These are phyloP conservation scores for Scrobipalpa atriplicella DNA, from an alignment of 2,888 invertebrate genomes.

Conservation along the genomic window DNA sequence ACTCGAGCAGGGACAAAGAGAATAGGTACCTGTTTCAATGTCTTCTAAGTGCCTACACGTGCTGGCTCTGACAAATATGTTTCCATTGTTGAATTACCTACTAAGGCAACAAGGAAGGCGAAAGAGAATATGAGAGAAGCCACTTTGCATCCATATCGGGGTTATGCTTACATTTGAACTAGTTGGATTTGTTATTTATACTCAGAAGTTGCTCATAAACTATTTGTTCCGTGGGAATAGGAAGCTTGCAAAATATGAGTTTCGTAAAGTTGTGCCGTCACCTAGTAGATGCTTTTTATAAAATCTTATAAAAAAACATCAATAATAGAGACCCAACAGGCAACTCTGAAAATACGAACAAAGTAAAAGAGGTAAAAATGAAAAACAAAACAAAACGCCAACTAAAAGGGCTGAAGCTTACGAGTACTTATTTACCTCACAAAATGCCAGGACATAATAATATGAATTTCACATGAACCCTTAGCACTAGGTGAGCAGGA, in stretches of 20 bases:
- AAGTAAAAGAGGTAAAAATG: not conserved
- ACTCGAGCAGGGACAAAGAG: slow-evolving; percentile 60
- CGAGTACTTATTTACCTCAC: not conserved
- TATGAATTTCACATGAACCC: slow-evolving; percentile 25
- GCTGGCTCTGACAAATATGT: slow-evolving; percentile 67
- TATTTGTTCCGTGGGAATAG: not conserved
- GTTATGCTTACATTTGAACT: slow-evolving; percentile 30
- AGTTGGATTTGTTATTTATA: slow-evolving; percentile 22
- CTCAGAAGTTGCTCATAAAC: slow-evolving; percentile 22
- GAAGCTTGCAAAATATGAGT: not conserved
- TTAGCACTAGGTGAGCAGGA: slow-evolving; percentile 42
- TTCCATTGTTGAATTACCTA: slow-evolving; percentile 62
- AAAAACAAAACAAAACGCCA: not conserved
- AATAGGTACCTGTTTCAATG: slow-evolving; percentile 62
- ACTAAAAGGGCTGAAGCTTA: not conserved
- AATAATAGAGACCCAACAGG: too few species aligned
- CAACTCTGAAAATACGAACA: not conserved
- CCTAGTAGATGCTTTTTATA: not conserved
- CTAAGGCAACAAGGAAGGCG: slow-evolving; percentile 60
- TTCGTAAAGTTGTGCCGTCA: not conserved
- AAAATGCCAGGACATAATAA: slow-evolving; percentile 19
- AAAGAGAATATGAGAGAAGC: slow-evolving; percentile 61
- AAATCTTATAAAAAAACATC: not conserved
- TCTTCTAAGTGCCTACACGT: slow-evolving; percentile 64
- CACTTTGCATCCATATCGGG: slow-evolving; percentile 45